Evolutionary conservation across 2,888 invertebrate species (phyloP), one percentile per base, ranked within the genome.

Genomic region (Erpobdella octoculata): DNA sequence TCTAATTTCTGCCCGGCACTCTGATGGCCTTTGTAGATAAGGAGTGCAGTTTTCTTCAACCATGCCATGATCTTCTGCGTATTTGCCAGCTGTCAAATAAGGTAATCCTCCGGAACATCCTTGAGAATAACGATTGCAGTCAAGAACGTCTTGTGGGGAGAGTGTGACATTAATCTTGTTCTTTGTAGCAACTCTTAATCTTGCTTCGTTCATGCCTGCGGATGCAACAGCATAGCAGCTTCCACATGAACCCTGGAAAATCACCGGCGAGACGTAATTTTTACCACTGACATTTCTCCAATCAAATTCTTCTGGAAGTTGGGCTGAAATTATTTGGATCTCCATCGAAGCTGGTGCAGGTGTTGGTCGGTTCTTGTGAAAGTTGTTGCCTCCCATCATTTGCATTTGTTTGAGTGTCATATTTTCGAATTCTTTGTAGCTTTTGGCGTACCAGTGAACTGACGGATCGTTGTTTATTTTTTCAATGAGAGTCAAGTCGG

Each of bases 221-320:
- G 85, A 82, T 0, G 85, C 81, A 78, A 86, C 86, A 1, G 85
- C 83, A 76, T 85, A 86, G 75, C 86, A 86, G 74, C 84, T 84
- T 0, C 85, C 85, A 78, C 86, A 86, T 2, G 64, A 33, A 1
- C 80, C 80, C 77, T 83, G 83, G 73, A 81, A 78, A 67, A 82
- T 78, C 53, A 82, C 78, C 21, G 82, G 81, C 28, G 81, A 80
- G 9, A 82, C 80, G 78, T 76, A 82, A 74, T 79, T 80, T 12
- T 77, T 53, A 8, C 81, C 81, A 66, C 77, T 74, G 1, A 80
- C 79, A 76, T 84, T 78, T 58, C 82, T 78, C 82, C 82, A 82
- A 75, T 82, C 82, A 78, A 80, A 81, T 2, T 71, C 41, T 4
- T 75, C 76, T 5, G 82, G 81, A 21, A 81, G 75, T 58, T 73